Evolutionary conservation across 2,888 invertebrate genomes (phyloP).

Genomic region (Coelopa pilipes): DNA sequence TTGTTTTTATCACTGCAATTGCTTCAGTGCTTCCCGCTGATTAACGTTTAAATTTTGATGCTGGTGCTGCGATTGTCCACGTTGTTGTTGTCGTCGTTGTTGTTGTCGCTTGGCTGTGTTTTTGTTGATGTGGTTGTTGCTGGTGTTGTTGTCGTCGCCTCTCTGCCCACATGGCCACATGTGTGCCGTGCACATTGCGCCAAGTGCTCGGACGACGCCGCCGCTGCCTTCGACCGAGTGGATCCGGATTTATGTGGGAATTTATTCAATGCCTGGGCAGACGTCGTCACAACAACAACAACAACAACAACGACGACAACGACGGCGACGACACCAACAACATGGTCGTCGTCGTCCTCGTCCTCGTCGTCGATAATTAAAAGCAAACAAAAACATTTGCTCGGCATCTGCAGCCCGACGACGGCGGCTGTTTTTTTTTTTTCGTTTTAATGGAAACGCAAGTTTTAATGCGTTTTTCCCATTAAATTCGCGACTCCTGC

Average conservation of each 20-base stretch:
- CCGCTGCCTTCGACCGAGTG: conserved; percentile 13
- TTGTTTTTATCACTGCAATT: background rate
- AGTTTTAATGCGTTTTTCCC: background rate
- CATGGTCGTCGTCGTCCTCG: background rate
- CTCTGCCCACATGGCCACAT: too few species aligned
- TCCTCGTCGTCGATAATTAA: background rate
- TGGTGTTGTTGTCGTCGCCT: background rate
- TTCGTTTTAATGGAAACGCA: background rate
- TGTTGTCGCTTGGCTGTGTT: background rate
- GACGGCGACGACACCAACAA: background rate
- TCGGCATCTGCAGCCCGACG: background rate
- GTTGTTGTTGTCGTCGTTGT: background rate
- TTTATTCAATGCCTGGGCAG: background rate
- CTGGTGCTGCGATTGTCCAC: background rate
- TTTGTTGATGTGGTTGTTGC: background rate
- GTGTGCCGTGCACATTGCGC: too few species aligned
- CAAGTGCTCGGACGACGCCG: too few species aligned
- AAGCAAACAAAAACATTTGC: conserved; percentile 3
- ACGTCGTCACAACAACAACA: background rate
- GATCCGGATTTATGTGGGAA: conserved; percentile 34
- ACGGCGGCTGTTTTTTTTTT: background rate
- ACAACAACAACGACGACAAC: background rate
- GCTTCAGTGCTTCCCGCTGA: background rate
- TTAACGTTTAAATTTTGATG: background rate
- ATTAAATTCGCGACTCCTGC: background rate